phyloP scores from a whole-genome alignment of 1,140 invertebrate species.

The Leptopilina boulardi region DNA sequence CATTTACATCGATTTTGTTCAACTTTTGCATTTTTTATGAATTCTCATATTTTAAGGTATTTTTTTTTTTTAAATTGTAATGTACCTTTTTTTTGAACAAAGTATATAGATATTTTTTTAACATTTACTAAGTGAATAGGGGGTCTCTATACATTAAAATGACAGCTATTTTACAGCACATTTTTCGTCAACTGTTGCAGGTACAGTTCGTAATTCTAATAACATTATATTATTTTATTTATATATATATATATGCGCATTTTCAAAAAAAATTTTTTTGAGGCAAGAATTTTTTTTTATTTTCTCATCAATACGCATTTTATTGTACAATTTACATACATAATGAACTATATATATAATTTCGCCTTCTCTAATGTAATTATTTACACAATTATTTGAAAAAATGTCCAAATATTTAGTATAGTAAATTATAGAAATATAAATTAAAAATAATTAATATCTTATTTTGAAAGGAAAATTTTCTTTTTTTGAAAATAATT shows the following conservation, averaged over 20 bases:
- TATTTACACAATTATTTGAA: neutral
- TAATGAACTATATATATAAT: neutral
- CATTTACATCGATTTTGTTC: no score
- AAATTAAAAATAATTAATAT: no score
- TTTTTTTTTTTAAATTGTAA: neutral
- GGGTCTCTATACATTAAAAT: conserved; percentile 17
- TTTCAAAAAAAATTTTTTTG: neutral
- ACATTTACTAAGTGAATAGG: conserved; percentile 8
- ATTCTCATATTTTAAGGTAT: no score
- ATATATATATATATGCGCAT: neutral
- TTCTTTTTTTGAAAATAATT: no score
- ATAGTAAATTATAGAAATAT: neutral
- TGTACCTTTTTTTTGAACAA: neutral
- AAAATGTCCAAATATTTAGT: neutral
- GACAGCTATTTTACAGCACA: conserved; percentile 28
- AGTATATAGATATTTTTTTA: neutral
- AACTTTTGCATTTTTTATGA: no score
- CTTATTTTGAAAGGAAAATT: no score
- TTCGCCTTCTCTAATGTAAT: neutral
- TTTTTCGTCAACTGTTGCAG: conserved; percentile 17
- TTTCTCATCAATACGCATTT: neutral
- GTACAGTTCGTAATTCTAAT: conserved; percentile 21
- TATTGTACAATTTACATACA: conserved; percentile 5
- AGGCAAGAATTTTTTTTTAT: neutral
- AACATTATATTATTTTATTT: neutral